A percentile compares a stretch with the other conserved stretches of the same genome.
Conservation (phyloP, 1,140 invertebrate genomes). For the Venturia canescens region DNA sequence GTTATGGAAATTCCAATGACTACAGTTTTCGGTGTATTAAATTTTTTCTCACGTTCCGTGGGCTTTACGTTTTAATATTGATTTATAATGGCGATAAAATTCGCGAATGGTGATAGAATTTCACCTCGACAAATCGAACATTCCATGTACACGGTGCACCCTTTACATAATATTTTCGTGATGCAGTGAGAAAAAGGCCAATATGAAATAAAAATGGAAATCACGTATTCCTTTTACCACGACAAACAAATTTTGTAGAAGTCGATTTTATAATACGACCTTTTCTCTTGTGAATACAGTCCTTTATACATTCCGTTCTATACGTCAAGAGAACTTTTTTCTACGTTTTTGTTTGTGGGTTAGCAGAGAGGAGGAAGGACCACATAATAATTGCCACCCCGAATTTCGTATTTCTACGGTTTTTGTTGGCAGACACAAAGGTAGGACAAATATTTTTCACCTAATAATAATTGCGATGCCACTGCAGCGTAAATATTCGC, state of each 20-base stretch:
- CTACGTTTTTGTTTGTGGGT: neutral
- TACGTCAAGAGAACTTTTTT: too few species aligned
- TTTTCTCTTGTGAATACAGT: conserved; percentile 50
- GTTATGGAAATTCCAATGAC: too few species aligned
- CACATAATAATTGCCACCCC: neutral
- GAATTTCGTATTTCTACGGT: neutral
- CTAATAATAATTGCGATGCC: neutral
- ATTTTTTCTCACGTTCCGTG: too few species aligned
- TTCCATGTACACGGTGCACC: too few species aligned
- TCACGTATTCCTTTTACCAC: conserved; percentile 9
- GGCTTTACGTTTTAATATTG: too few species aligned
- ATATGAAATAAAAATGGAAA: conserved; percentile 33
- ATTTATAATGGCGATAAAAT: neutral
- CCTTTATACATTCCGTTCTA: neutral
- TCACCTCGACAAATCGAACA: neutral
- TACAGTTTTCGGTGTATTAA: too few species aligned
- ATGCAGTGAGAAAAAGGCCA: conserved; percentile 41
- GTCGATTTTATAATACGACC: neutral
- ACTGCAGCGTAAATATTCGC: too few species aligned
- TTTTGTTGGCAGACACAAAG: neutral
- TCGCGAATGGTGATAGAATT: neutral
- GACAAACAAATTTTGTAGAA: neutral
- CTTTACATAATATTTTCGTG: neutral
- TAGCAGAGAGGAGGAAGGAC: neutral
- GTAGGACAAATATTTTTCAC: conserved; percentile 5